Conservation (phyloP, 92 coral and sea anemone species). For the Epizoanthus ramosus region DNA sequence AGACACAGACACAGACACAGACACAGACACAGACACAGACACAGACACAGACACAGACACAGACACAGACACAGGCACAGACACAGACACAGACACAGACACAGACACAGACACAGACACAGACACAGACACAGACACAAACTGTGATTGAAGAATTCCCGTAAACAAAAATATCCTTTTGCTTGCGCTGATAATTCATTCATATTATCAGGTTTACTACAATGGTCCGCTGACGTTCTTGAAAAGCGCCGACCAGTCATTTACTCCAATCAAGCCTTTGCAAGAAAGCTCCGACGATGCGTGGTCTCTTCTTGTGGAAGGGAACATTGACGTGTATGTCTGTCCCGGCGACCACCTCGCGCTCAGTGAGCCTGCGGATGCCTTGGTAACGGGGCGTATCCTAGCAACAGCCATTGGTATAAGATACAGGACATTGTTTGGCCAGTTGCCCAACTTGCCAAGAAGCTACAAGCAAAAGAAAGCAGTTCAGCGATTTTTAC, state of each 20-base stretch:
- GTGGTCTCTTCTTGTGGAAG: slow-evolving; percentile 56
- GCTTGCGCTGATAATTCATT: no score
- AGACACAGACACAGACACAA: no score
- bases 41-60: no score
- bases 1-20: no score
- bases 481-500: slow-evolving; percentile 44
- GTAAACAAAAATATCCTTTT: no score
- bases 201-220: slow-evolving; percentile 37
- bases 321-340: slow-evolving; percentile 54
- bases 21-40: no score
- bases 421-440: slow-evolving; percentile 46
- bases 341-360: slow-evolving; percentile 68
- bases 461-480: slow-evolving; percentile 49
- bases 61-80: no score
- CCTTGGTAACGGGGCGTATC: slow-evolving; percentile 50
- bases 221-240: slow-evolving; percentile 56
- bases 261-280: slow-evolving; percentile 43
- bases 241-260: slow-evolving; percentile 57
- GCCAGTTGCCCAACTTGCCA: slow-evolving; percentile 41
- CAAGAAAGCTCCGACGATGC: slow-evolving; percentile 52
- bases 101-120: no score
- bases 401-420: slow-evolving; percentile 52
- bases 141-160: no score
- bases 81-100: no score
- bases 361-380: slow-evolving; percentile 51